Evolutionary conservation across 2,888 invertebrate genomes (phyloP), one percentile per base, ranked within the genome.

Genomic region (Conops quadrifasciatus): DNA sequence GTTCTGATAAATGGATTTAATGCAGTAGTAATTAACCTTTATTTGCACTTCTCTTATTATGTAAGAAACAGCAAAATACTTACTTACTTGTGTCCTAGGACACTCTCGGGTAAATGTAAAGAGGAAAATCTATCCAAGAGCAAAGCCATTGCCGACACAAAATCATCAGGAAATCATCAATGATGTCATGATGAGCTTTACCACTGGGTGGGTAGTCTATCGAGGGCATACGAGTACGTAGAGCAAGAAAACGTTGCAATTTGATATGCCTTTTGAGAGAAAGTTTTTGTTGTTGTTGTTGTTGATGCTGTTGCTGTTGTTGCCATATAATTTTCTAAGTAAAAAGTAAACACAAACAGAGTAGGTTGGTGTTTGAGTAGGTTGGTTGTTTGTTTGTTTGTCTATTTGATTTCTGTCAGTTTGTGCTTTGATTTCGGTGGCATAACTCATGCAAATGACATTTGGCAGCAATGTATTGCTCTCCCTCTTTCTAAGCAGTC

Each of bases 261-360:
- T 67, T 67, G 45, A 15, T 13, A 47, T 58, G 21, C 67, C 45
- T 43, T 58, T 56, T 67, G 56, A 21, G 19, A 15, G 30, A 13
- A 15, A 36, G 4, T 4, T 36, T 36, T 4, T 36, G 36, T 36
- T 67, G 67, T 45, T 43, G 56, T 56, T 56, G 56, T 36, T 24
- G 56, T 43, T 56, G 24, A 13, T 30, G 53, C 13, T 51, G 65
- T 19, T 51, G n/a, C 47, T 49, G n/a, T 30, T 64, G 49, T 51
- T 75, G 76, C 80, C 80, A 81, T 79, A 80, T 82, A 82, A 82
- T 82, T 82, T 80, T 80, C 80, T 82, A 79, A 82, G 82, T 82
- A 79, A 81, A 81, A 82, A 78, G 82, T 81, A 82, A 82, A 82
- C 81, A 82, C 80, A 82, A 81, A 80, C 80, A 79, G 78, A 79